Percentiles rank a stretch among this genome's conserved stretches.
Evolutionary conservation across 1,140 invertebrate species (phyloP).

Genomic region (Monomorium pharaonis): DNA sequence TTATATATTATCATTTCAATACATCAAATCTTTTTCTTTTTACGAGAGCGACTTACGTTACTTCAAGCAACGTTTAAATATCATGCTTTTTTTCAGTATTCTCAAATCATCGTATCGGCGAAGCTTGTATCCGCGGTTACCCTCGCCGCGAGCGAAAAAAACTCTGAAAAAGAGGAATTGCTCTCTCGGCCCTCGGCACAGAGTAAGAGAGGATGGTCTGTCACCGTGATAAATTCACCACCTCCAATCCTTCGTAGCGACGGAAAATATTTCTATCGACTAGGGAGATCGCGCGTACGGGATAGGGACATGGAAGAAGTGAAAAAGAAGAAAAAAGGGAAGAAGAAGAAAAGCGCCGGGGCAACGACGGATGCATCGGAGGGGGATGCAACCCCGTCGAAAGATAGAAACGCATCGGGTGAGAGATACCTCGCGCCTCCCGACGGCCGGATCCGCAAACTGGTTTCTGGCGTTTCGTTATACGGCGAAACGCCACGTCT

Average conservation of each 20-base stretch:
- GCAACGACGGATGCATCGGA: neutral
- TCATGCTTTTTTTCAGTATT: neutral
- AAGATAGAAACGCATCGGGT: conserved; percentile 47
- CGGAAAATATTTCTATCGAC: conserved; percentile 58
- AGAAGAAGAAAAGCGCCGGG: neutral
- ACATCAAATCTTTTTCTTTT: neutral
- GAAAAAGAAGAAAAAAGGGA: neutral
- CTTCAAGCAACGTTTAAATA: neutral
- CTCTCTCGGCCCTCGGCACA: neutral
- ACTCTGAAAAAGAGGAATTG: neutral
- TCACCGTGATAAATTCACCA: conserved; percentile 57
- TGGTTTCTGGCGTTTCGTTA: conserved; percentile 55
- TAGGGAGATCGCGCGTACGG: conserved; percentile 40
- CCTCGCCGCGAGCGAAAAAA: neutral
- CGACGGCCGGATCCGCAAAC: conserved; percentile 53
- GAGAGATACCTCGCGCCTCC: conserved; percentile 49
- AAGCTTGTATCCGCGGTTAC: neutral
- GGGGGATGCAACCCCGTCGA: conserved; percentile 21
- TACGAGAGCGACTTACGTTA: neutral
- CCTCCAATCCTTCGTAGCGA: conserved; percentile 50
- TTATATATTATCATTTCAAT: neutral
- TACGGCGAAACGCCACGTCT: conserved; percentile 55
- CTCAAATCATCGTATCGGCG: neutral
- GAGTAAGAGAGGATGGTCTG: conserved; percentile 39
- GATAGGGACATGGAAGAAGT: neutral